Evolutionary conservation across 2,113 vertebrate genomes (phyloP).

Genomic region (Erythrolamprus reginae): DNA sequence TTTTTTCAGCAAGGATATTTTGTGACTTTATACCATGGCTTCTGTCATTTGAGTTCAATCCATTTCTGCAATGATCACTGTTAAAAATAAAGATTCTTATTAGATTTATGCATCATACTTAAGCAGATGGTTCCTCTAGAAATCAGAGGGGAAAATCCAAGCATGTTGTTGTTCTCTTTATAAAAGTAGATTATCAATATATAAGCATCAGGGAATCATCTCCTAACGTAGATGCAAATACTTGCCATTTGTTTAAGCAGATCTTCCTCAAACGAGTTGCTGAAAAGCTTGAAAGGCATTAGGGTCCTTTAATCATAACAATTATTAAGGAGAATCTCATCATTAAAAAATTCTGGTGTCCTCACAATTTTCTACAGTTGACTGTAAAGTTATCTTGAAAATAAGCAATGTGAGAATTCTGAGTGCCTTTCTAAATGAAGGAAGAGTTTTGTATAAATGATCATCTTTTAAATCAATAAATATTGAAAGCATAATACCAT

Average conservation of each 20-base stretch:
- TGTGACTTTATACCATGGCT: slow-evolving; percentile 15
- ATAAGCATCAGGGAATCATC: not conserved
- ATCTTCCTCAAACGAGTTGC: not conserved
- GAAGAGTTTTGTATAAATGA: slow-evolving; percentile 36
- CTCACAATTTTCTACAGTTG: not conserved
- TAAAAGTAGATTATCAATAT: not conserved
- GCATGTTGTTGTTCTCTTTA: not conserved
- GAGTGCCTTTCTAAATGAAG: not conserved
- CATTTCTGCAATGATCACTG: slow-evolving; percentile 33
- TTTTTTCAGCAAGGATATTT: slow-evolving; percentile 37
- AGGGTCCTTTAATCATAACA: not conserved
- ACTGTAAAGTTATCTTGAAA: not conserved
- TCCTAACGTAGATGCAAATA: not conserved
- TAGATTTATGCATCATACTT: slow-evolving; percentile 5
- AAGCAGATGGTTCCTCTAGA: slow-evolving; percentile 11
- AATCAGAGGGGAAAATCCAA: not conserved
- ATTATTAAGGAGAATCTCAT: not conserved
- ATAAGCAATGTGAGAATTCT: not conserved
- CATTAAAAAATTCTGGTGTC: not conserved
- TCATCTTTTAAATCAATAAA: slow-evolving; percentile 18
- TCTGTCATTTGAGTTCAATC: slow-evolving; percentile 36
- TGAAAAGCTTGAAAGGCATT: not conserved
- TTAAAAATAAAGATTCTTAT: slow-evolving; percentile 41
- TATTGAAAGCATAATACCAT: slow-evolving; percentile 44
- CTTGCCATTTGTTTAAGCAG: not conserved